Conservation (phyloP, 2,797 vertebrate genomes). For the Myotis pilosus region DNA sequence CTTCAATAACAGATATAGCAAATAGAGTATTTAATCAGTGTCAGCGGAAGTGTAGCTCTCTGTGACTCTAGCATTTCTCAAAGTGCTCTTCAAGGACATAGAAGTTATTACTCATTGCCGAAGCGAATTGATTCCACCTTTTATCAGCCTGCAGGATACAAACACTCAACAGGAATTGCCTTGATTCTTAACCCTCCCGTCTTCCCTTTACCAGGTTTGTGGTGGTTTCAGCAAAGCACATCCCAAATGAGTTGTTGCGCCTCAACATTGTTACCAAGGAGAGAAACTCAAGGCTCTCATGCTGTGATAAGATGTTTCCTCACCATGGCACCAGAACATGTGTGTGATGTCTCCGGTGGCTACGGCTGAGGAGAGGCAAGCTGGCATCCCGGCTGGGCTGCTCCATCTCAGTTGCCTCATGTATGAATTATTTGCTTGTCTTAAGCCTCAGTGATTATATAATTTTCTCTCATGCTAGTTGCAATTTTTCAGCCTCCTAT, state of each 20-base stretch:
- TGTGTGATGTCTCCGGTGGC: neutral
- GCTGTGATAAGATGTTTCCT: conserved; percentile 50
- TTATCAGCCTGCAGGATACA: conserved; percentile 72
- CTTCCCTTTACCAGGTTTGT: conserved; percentile 69
- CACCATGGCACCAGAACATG: neutral
- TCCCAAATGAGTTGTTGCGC: conserved; percentile 63
- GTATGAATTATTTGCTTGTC: conserved; percentile 57
- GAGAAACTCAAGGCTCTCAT: neutral
- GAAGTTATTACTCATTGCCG: conserved; percentile 78
- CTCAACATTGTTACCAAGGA: conserved; percentile 34
- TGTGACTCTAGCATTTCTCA: conserved; percentile 77
- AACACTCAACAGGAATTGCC: conserved; percentile 71
- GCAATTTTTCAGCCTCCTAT: conserved; percentile 57
- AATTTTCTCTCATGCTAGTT: conserved; percentile 63
- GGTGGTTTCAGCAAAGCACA: conserved; percentile 71
- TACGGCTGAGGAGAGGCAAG: neutral
- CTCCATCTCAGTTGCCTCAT: conserved; percentile 48
- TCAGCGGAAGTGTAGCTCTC: conserved; percentile 34
- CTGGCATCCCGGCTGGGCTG: neutral
- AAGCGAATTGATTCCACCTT: conserved; percentile 78
- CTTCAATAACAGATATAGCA: conserved; percentile 66
- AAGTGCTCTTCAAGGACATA: conserved; percentile 80
- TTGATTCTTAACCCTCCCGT: conserved; percentile 63
- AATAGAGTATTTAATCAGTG: conserved; percentile 72
- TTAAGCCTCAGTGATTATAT: conserved; percentile 59